Evolutionary conservation across 2,797 vertebrate species (phyloP).

Genomic region (Dallia pectoralis): DNA sequence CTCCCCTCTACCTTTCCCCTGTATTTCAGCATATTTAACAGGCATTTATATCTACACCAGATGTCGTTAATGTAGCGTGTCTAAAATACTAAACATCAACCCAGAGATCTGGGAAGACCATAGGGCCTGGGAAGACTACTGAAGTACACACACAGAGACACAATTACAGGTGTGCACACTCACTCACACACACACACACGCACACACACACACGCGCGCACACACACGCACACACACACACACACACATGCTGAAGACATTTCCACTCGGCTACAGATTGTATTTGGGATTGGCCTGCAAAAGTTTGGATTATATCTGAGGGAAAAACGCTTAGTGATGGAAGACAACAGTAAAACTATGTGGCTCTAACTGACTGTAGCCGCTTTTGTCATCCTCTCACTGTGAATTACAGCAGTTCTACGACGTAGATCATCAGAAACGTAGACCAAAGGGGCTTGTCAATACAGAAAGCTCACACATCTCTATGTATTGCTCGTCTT

Average conservation of each 20-base stretch:
- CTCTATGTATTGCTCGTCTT: conserved; percentile 64
- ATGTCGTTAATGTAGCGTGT: conserved; percentile 87
- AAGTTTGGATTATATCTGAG: neutral
- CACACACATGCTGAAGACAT: conserved; percentile 12
- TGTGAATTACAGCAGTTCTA: neutral
- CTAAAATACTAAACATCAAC: conserved; percentile 87
- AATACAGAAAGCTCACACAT: conserved; percentile 70
- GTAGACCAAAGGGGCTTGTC: conserved; percentile 67
- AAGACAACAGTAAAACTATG: neutral
- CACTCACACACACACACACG: conserved; percentile 22
- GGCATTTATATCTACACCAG: conserved; percentile 88
- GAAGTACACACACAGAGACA: conserved; percentile 23
- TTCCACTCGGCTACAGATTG: neutral
- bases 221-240: conserved; percentile 3
- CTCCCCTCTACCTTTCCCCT: conserved; percentile 41
- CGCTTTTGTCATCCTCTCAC: neutral
- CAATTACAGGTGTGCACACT: conserved; percentile 36
- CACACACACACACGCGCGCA: conserved; percentile 51
- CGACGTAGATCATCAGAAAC: conserved; percentile 22
- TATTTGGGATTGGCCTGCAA: neutral
- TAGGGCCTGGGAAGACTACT: conserved; percentile 72
- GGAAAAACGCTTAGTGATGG: neutral
- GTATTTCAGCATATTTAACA: conserved; percentile 83
- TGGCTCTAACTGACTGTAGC: neutral
- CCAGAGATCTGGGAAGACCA: conserved; percentile 58